Conservation (phyloP, 2,113 vertebrate genomes). For the Halcyon malimbica region DNA sequence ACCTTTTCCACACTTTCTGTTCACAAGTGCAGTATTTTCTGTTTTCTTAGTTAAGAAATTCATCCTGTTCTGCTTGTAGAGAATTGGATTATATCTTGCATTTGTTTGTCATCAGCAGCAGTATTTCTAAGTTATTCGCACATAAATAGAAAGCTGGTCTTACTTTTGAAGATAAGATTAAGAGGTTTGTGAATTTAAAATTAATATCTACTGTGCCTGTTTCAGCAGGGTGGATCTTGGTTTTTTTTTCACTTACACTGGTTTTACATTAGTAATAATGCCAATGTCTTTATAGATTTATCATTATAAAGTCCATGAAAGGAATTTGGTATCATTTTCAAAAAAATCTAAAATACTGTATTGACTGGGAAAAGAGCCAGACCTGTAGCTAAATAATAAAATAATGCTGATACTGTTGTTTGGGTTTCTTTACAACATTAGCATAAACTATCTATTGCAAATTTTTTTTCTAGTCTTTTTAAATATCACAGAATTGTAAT, state of each 20-base stretch:
- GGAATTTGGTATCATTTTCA: not conserved
- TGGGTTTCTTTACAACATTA: not conserved
- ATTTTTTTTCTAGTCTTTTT: not conserved
- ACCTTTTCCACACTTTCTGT: not conserved
- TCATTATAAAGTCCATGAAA: not conserved
- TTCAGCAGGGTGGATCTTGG: not conserved
- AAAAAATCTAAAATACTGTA: not conserved
- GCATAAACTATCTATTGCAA: not conserved
- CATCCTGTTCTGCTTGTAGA: not conserved
- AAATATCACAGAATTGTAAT: not conserved
- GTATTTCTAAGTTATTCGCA: not conserved
- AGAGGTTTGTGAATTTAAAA: not conserved
- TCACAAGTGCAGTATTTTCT: not conserved
- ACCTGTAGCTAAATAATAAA: not conserved
- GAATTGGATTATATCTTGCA: not conserved
- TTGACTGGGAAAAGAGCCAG: not conserved
- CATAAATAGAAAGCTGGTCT: not conserved
- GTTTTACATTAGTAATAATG: not conserved
- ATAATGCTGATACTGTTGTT: not conserved
- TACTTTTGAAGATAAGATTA: not conserved
- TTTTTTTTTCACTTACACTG: not conserved
- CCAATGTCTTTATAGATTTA: not conserved
- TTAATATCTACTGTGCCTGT: not conserved
- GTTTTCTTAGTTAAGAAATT: not conserved
- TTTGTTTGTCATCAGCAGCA: constrained; percentile 10